Conservation (phyloP, 1,140 invertebrate species). For the Aphelenchoides besseyi region DNA sequence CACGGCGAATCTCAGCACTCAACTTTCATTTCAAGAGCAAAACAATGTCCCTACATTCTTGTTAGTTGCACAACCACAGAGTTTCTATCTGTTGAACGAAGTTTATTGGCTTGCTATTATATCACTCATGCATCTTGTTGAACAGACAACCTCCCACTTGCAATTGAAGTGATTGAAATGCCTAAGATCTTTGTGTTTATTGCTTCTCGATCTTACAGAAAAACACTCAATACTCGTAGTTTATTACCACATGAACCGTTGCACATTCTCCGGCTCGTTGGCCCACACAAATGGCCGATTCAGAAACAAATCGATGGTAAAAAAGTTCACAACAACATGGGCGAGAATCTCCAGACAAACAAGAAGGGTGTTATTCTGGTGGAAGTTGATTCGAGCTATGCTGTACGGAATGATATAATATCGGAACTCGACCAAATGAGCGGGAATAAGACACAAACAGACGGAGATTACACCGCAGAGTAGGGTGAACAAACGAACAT, state of each 20-base stretch:
- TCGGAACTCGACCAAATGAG: conserved; percentile 81
- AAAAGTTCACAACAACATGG: conserved; percentile 72
- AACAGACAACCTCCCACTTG: too few species aligned
- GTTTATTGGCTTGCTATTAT: too few species aligned
- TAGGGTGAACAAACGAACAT: conserved; percentile 67
- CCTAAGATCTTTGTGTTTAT: not conserved
- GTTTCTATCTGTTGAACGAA: too few species aligned
- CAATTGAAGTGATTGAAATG: too few species aligned
- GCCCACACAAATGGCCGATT: conserved; percentile 79
- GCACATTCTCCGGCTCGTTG: conserved; percentile 70
- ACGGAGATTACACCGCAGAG: conserved; percentile 71
- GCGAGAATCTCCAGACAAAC: conserved; percentile 72
- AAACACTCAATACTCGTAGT: not conserved
- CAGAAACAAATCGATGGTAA: conserved; percentile 79
- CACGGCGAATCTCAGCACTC: too few species aligned
- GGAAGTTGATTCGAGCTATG: conserved; percentile 71
- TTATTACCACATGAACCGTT: conserved; percentile 85
- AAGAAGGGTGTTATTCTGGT: conserved; percentile 65
- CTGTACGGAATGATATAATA: conserved; percentile 92
- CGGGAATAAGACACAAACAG: conserved; percentile 72
- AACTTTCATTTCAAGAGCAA: too few species aligned
- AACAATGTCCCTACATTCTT: too few species aligned
- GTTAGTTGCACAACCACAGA: too few species aligned
- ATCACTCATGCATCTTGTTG: too few species aligned
- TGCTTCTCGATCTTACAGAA: not conserved